Evolutionary conservation across 2,797 vertebrate species (phyloP).

Genomic region (Chiroxiphia lanceolata): DNA sequence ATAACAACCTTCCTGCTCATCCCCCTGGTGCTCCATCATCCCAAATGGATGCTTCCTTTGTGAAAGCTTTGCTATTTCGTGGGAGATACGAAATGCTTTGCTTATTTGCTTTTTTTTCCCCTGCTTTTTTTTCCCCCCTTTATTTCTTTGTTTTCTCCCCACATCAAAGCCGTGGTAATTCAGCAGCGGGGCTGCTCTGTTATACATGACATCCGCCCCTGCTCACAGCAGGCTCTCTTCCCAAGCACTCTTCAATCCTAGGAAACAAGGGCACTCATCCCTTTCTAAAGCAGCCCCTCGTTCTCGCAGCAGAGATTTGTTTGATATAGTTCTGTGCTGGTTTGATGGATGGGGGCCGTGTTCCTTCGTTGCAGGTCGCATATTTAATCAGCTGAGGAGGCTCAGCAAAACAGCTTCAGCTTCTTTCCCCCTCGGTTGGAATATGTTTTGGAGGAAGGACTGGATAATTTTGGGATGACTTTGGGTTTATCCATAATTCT

Average conservation of each 20-base stretch:
- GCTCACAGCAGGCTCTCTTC: neutral
- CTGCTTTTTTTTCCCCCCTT: rapidly evolving
- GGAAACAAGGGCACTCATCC: neutral
- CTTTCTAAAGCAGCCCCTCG: neutral
- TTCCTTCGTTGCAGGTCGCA: neutral
- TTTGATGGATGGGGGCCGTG: rapidly evolving
- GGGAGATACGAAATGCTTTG: neutral
- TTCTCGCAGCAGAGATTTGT: neutral
- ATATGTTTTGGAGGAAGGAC: neutral
- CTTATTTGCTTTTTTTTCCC: neutral
- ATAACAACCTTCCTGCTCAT: neutral
- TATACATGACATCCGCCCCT: neutral
- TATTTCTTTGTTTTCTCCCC: neutral
- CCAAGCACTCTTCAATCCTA: neutral
- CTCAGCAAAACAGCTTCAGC: neutral
- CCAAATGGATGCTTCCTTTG: neutral
- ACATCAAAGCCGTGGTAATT: neutral
- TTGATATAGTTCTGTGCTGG: neutral
- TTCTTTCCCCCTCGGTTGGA: rapidly evolving
- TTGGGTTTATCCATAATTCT: neutral
- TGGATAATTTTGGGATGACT: neutral
- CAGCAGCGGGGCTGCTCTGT: neutral
- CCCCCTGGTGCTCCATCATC: neutral
- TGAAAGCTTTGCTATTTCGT: neutral
- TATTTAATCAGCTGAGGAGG: neutral